phyloP scores from a whole-genome alignment of 2,888 invertebrate species.

The Arge pagana region DNA sequence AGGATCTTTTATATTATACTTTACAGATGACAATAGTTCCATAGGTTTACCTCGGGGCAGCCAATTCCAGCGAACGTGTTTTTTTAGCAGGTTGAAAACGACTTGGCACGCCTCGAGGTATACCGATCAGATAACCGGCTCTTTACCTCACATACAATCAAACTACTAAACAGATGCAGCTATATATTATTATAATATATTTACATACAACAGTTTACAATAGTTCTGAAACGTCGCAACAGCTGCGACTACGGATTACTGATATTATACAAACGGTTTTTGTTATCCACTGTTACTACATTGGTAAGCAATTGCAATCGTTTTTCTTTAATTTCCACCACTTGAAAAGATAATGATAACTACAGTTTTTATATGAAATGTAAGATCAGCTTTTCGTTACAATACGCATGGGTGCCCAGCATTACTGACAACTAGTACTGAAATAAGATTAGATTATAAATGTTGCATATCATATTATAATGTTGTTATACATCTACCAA shows the following conservation, averaged over 20 bases:
- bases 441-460: slow-evolving; percentile 57
- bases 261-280: slow-evolving; percentile 45
- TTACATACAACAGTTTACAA: slow-evolving; percentile 53
- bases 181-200: slow-evolving; percentile 58
- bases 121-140: slow-evolving; percentile 48
- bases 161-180: slow-evolving; percentile 55
- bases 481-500: slow-evolving; percentile 56
- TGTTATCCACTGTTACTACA: slow-evolving; percentile 52
- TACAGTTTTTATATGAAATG: too few relatives aligned
- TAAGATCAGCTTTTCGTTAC: slow-evolving; percentile 2
- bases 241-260: slow-evolving; percentile 40
- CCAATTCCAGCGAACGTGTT: slow-evolving; percentile 11
- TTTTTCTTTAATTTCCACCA: not conserved
- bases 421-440: slow-evolving; percentile 52
- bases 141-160: slow-evolving; percentile 58
- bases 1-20: slow-evolving; percentile 59
- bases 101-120: slow-evolving; percentile 34
- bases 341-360: not conserved
- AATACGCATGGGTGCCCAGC: slow-evolving; percentile 54
- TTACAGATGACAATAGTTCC: slow-evolving; percentile 60
- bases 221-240: slow-evolving; percentile 45
- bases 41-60: slow-evolving; percentile 39
- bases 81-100: slow-evolving; percentile 24
- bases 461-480: slow-evolving; percentile 59
- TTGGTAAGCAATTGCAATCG: slow-evolving; percentile 44